Evolutionary conservation across 2,888 invertebrate genomes (phyloP).

Genomic region (Cephonodes hylas): DNA sequence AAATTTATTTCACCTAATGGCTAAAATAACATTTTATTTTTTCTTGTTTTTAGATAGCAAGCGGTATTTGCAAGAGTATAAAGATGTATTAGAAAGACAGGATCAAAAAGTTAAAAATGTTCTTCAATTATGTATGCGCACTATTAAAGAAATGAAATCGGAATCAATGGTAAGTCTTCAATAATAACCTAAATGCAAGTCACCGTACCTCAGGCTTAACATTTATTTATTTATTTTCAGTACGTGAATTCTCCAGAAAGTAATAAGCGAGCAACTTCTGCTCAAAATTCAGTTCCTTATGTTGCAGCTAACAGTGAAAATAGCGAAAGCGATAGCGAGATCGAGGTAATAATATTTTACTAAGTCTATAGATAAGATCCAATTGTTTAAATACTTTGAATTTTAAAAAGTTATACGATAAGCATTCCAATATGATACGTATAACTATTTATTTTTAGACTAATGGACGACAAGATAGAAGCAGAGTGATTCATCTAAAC

Average conservation of each 20-base stretch:
- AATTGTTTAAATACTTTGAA: too few relatives aligned
- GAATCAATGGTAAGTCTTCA: slow-evolving; percentile 37
- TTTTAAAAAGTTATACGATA: too few relatives aligned
- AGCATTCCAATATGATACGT: neutral
- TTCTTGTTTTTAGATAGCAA: slow-evolving; percentile 41
- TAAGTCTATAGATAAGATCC: too few relatives aligned
- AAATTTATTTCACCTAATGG: too few relatives aligned
- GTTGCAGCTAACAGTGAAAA: slow-evolving; percentile 29
- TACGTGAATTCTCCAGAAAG: slow-evolving; percentile 17
- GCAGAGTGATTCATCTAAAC: slow-evolving; percentile 6
- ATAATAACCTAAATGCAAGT: neutral
- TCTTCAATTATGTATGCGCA: slow-evolving; percentile 51
- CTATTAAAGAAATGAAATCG: slow-evolving; percentile 54
- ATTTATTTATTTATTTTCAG: slow-evolving; percentile 18
- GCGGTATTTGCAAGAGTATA: slow-evolving; percentile 46
- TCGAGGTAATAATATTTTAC: slow-evolving; percentile 28
- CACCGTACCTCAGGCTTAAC: neutral
- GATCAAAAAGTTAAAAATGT: slow-evolving; percentile 54
- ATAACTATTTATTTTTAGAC: slow-evolving; percentile 12
- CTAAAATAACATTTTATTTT: too few relatives aligned
- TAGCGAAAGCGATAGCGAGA: slow-evolving; percentile 39
- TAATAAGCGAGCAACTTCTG: slow-evolving; percentile 15
- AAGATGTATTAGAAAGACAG: slow-evolving; percentile 45
- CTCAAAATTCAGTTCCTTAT: slow-evolving; percentile 22
- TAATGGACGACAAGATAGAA: slow-evolving; percentile 12